A percentile compares a stretch with the other conserved stretches of the same genome.
Conservation (phyloP, 2,113 vertebrate genomes). For the Antennarius striatus region DNA sequence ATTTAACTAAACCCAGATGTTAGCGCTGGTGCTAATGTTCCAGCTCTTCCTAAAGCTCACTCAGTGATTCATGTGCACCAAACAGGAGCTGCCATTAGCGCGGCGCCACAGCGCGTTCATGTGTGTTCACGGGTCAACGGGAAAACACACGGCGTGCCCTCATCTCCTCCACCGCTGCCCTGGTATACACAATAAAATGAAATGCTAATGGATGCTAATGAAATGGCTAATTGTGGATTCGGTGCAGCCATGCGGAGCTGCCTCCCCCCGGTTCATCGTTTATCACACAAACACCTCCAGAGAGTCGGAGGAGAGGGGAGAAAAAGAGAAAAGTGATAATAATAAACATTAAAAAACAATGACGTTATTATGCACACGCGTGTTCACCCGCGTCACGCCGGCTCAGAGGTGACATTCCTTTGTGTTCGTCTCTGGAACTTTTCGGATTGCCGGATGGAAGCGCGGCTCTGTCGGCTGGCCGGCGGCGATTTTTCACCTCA, state of each 20-base stretch:
- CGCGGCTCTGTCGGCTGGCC: conserved; percentile 52
- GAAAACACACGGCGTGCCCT: conserved; percentile 65
- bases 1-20: too few relatives aligned
- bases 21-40: neutral
- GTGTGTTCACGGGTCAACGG: conserved; percentile 73
- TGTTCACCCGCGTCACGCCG: conserved; percentile 3
- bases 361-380: conserved; percentile 59
- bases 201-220: conserved; percentile 82
- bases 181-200: conserved; percentile 74
- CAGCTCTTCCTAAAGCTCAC: conserved; percentile 30
- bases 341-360: conserved; percentile 65
- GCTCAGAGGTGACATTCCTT: conserved; percentile 70
- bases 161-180: conserved; percentile 57
- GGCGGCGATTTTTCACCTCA: conserved; percentile 66
- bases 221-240: conserved; percentile 80
- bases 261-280: conserved; percentile 62
- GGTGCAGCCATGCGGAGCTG: conserved; percentile 62
- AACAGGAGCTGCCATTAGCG: conserved; percentile 53
- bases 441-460: conserved; percentile 53
- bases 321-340: conserved; percentile 31
- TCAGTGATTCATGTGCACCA: conserved; percentile 43
- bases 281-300: conserved; percentile 61
- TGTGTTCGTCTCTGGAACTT: conserved; percentile 49
- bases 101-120: conserved; percentile 44
- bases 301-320: conserved; percentile 27